These are phyloP conservation scores for Heterochromis multidens DNA, from an alignment of 2,113 vertebrate species.

Conservation along the genomic window DNA sequence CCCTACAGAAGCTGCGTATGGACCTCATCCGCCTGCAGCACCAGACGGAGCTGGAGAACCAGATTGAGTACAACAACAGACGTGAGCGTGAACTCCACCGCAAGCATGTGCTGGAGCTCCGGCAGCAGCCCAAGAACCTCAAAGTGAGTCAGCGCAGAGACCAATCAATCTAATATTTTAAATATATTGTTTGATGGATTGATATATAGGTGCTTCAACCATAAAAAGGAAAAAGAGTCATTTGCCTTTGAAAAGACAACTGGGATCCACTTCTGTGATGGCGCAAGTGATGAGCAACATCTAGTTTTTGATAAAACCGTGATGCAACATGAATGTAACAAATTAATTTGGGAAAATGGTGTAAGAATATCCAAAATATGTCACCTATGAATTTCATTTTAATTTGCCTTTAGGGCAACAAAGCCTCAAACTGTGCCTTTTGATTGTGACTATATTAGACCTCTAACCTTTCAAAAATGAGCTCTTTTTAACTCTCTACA, in stretches of 20 bases:
- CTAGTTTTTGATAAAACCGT: slow-evolving; percentile 26
- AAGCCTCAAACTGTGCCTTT: background rate
- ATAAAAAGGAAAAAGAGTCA: background rate
- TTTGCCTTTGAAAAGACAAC: background rate
- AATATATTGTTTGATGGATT: background rate
- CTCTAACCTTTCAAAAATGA: background rate
- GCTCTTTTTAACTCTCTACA: background rate
- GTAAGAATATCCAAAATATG: background rate
- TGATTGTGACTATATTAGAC: background rate
- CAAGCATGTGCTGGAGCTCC: slow-evolving; percentile 97
- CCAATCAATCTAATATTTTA: background rate
- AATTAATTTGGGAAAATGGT: background rate
- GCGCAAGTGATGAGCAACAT: slow-evolving; percentile 45
- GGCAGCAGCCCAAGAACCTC: slow-evolving; percentile 98
- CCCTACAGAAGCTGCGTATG: slow-evolving; percentile 95
- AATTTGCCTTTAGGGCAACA: background rate
- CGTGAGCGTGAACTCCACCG: slow-evolving; percentile 94
- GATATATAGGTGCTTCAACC: background rate
- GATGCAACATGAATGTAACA: slow-evolving; percentile 57
- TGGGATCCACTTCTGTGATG: background rate
- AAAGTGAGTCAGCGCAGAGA: slow-evolving; percentile 77
- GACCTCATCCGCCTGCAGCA: slow-evolving; percentile 99
- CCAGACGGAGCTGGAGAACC: slow-evolving; percentile 98
- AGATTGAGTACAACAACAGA: slow-evolving; percentile 98
- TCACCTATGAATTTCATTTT: slow-evolving; percentile 5